Percentiles rank a stretch among this genome's conserved stretches.
Conservation (phyloP, 2,888 invertebrate species). For the Drosophila acutilabella region DNA sequence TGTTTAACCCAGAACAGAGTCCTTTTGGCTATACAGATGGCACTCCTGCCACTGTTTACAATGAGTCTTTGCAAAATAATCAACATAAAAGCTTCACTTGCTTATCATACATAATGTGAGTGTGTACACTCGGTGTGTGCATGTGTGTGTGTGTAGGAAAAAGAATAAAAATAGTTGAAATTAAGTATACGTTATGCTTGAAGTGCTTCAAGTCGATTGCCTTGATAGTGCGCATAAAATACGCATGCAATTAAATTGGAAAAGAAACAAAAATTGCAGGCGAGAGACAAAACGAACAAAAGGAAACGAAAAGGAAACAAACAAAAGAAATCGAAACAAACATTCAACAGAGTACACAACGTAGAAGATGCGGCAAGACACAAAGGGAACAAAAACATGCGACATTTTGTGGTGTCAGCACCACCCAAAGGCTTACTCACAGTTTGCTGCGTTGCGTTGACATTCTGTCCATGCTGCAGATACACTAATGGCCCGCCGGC, state of each 20-base stretch:
- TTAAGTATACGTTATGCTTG: slow-evolving; percentile 59
- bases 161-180: slow-evolving; percentile 18
- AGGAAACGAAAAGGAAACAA: slow-evolving; percentile 23
- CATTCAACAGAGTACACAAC: slow-evolving; percentile 40
- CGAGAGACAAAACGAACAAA: slow-evolving; percentile 9
- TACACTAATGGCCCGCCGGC: slow-evolving; percentile 79
- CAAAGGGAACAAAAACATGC: slow-evolving; percentile 56
- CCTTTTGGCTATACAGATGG: slow-evolving; percentile 28
- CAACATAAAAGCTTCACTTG: slow-evolving; percentile 77
- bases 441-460: slow-evolving; percentile 80
- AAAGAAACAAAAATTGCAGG: slow-evolving; percentile 15
- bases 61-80: slow-evolving; percentile 70
- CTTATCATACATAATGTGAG: slow-evolving; percentile 64
- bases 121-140: slow-evolving; percentile 5
- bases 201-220: slow-evolving; percentile 49
- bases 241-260: slow-evolving; percentile 70
- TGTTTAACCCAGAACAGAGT: slow-evolving; percentile 35
- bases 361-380: slow-evolving; percentile 49
- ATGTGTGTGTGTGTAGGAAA: slow-evolving; percentile 23
- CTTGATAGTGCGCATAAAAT: slow-evolving; percentile 57
- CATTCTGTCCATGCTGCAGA: slow-evolving; percentile 80
- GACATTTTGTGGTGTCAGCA: slow-evolving; percentile 53
- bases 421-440: slow-evolving; percentile 77
- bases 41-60: slow-evolving; percentile 44
- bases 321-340: slow-evolving; percentile 21